A percentile compares a stretch with the other conserved stretches of the same genome.
Conservation (phyloP, 1,140 invertebrate genomes). For the Monomorium pharaonis region DNA sequence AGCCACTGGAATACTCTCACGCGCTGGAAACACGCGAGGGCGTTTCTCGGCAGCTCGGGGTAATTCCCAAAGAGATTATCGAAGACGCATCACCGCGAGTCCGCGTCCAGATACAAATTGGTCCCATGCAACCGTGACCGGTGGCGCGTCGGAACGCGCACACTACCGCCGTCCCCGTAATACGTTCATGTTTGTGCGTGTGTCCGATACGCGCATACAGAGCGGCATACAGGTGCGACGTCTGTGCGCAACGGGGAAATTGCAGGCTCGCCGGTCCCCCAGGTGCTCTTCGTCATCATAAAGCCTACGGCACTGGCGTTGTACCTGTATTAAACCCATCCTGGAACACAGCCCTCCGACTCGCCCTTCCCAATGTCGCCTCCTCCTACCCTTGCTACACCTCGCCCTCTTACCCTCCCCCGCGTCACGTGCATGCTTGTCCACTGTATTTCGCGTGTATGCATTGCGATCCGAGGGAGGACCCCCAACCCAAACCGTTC, state of each 20-base stretch:
- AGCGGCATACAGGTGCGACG: conserved; percentile 69
- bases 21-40: conserved; percentile 37
- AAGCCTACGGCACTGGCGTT: conserved; percentile 82
- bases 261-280: conserved; percentile 81
- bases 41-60: conserved; percentile 43
- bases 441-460: conserved; percentile 38
- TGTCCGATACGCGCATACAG: not conserved
- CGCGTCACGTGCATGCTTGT: not conserved
- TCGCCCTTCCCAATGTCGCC: conserved; percentile 50
- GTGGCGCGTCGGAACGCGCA: conserved; percentile 54
- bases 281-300: conserved; percentile 85
- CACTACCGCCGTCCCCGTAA: not conserved
- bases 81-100: conserved; percentile 74
- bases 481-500: conserved; percentile 74
- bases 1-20: conserved; percentile 11
- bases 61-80: conserved; percentile 75
- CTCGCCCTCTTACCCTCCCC: conserved; percentile 29
- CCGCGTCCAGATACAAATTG: conserved; percentile 78
- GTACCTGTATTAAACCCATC: conserved; percentile 82
- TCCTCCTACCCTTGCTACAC: not conserved
- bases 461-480: conserved; percentile 46
- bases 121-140: conserved; percentile 72
- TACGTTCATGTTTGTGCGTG: conserved; percentile 61
- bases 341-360: conserved; percentile 74
- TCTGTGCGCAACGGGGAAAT: conserved; percentile 78